Evolutionary conservation across 2,797 vertebrate genomes (phyloP), one percentile per base, ranked within the genome.

Genomic region (Morelia viridis): DNA sequence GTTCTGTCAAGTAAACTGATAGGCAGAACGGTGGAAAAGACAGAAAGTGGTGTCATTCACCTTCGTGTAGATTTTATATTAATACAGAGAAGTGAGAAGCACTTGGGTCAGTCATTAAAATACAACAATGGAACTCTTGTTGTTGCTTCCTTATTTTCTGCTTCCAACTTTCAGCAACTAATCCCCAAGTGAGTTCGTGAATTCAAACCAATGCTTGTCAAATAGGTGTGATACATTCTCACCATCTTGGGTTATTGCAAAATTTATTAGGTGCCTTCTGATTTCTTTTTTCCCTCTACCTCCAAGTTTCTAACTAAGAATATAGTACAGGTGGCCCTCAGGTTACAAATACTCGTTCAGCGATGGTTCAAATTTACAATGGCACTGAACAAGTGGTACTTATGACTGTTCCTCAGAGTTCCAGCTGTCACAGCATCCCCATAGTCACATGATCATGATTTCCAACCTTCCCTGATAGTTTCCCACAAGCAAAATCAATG

Each of bases 1-100:
- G 95, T 92, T 94, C 95, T 95, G 95, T 97, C 96, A 96, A 94
- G 85, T 88, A 90, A 95, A 91, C 90, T 97, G 97, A 96, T 95
- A 97, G 93, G 95, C 95, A 17, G 94, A 94, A 95, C 95, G 90
- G 94, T 96, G 94, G 94, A 95, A 93, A 95, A 97, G 94, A 96
- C 94, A 94, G 94, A 91, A 96, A 94, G 92, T 95, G 96, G 89
- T 96, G 90, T 41, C 95, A 96, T 97, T 97, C 96, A 97, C 64
- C 50, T 93, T 91, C 1, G 1, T n/a, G 92, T 93, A 96, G 94
- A 95, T 68, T 90, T 94, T 95, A 92, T 96, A 96, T 93, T 97
- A 96, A 95, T 93, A 93, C 92, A 93, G 84, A 95, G 93, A 96
- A 97, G 93, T 71, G 90, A 94, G 92, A 95, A 95, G 76, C n/a